Conservation (phyloP, 2,797 vertebrate genomes). For the Syngnathus acus region DNA sequence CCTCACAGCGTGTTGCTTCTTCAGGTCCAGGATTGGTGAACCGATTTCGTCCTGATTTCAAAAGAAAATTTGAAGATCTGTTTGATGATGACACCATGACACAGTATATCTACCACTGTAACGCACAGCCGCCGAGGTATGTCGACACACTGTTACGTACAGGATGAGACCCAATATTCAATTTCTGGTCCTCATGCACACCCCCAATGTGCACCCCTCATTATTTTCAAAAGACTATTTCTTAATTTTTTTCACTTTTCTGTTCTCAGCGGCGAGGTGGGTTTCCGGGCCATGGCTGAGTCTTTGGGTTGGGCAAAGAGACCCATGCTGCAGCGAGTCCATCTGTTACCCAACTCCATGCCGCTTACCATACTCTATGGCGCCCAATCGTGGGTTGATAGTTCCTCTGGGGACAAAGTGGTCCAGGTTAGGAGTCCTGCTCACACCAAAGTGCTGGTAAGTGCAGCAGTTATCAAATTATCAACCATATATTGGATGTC, state of each 20-base stretch:
- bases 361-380: slow-evolving; percentile 85
- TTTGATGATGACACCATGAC: slow-evolving; percentile 89
- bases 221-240: background rate
- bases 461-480: slow-evolving; percentile 26
- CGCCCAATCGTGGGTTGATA: slow-evolving; percentile 81
- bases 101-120: slow-evolving; percentile 90
- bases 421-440: slow-evolving; percentile 63
- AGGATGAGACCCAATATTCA: too few species aligned
- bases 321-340: slow-evolving; percentile 81
- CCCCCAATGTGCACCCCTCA: background rate
- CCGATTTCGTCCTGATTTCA: slow-evolving; percentile 85
- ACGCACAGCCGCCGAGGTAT: slow-evolving; percentile 85
- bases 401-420: slow-evolving; percentile 72
- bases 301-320: slow-evolving; percentile 84
- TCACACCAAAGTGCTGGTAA: slow-evolving; percentile 74
- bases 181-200: too few species aligned
- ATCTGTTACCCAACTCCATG: slow-evolving; percentile 72
- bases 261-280: slow-evolving; percentile 78
- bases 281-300: slow-evolving; percentile 83
- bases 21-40: slow-evolving; percentile 83
- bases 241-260: background rate
- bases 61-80: slow-evolving; percentile 81
- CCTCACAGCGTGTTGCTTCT: background rate
- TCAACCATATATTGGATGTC: background rate
- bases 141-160: background rate